phyloP scores from a whole-genome alignment of 2,888 invertebrate genomes.

The Tiliacea citrago region DNA sequence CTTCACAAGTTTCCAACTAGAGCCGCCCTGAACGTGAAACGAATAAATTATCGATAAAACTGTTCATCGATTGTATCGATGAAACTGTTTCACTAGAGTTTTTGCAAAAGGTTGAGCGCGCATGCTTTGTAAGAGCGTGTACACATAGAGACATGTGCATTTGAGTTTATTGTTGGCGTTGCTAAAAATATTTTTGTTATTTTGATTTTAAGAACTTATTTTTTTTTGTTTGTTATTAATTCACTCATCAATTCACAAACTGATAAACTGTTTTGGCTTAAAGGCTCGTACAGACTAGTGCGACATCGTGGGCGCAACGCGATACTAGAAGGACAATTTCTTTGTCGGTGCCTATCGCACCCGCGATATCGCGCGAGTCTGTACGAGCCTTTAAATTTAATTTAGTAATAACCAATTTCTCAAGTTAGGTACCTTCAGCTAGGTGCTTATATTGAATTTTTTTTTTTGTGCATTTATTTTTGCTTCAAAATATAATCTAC shows the following conservation, averaged over 20 bases:
- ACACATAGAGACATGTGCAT: slow-evolving; percentile 9
- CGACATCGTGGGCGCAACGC: too few relatives aligned
- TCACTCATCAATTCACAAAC: too few relatives aligned
- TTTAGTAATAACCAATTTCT: not conserved
- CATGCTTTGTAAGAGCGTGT: slow-evolving; percentile 47
- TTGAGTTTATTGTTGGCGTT: not conserved
- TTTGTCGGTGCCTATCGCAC: too few relatives aligned
- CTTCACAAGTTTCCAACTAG: slow-evolving; percentile 55
- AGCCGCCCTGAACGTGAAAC: slow-evolving; percentile 57
- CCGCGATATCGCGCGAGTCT: too few relatives aligned
- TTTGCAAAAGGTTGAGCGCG: slow-evolving; percentile 63
- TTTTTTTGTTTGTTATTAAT: too few relatives aligned
- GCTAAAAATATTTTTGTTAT: too few relatives aligned
- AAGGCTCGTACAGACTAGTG: too few relatives aligned
- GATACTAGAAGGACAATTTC: too few relatives aligned
- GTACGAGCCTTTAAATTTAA: too few relatives aligned
- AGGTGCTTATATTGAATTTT: not conserved
- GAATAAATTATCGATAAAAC: slow-evolving; percentile 66
- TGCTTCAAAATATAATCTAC: not conserved
- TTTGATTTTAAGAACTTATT: not conserved
- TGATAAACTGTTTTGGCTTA: not conserved
- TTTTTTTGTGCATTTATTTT: not conserved
- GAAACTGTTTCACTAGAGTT: slow-evolving; percentile 54
- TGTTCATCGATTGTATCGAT: slow-evolving; percentile 62
- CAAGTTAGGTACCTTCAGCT: too few relatives aligned